Evolutionary conservation across 2,113 vertebrate species (phyloP).

Genomic region (Apeltes quadracus): DNA sequence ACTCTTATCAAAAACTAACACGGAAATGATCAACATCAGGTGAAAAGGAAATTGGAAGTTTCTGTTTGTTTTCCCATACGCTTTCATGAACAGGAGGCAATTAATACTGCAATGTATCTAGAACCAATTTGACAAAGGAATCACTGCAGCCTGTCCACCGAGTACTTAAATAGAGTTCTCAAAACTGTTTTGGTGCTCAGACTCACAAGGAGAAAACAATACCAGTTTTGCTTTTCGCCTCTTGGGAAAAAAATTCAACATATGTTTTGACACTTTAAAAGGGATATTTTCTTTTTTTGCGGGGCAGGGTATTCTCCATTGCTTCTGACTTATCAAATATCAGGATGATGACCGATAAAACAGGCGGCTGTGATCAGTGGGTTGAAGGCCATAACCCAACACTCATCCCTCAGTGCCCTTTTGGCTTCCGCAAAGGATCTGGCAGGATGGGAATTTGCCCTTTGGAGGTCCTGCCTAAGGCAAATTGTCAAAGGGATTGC

Average conservation of each 20-base stretch:
- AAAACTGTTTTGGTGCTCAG: background rate
- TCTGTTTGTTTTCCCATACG: background rate
- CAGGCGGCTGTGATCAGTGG: background rate
- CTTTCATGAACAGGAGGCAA: background rate
- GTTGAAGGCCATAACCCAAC: conserved; percentile 51
- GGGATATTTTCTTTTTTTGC: background rate
- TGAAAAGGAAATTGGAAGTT: background rate
- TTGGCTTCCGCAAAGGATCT: conserved; percentile 53
- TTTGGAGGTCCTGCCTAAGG: conserved; percentile 65
- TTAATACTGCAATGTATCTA: background rate
- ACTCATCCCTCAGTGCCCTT: conserved; percentile 68
- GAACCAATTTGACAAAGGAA: background rate
- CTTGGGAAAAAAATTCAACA: background rate
- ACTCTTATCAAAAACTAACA: too few species aligned
- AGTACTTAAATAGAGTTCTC: background rate
- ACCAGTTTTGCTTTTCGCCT: background rate
- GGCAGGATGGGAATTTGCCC: conserved; percentile 62
- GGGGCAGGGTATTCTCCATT: background rate
- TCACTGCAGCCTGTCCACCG: background rate
- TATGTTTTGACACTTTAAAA: background rate
- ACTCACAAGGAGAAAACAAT: background rate
- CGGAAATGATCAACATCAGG: background rate
- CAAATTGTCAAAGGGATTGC: conserved; percentile 64
- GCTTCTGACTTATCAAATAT: background rate
- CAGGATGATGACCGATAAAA: conserved; percentile 13